These are phyloP conservation scores for Synanthedon formicaeformis DNA, from an alignment of 2,888 invertebrate genomes.

Conservation along the genomic window DNA sequence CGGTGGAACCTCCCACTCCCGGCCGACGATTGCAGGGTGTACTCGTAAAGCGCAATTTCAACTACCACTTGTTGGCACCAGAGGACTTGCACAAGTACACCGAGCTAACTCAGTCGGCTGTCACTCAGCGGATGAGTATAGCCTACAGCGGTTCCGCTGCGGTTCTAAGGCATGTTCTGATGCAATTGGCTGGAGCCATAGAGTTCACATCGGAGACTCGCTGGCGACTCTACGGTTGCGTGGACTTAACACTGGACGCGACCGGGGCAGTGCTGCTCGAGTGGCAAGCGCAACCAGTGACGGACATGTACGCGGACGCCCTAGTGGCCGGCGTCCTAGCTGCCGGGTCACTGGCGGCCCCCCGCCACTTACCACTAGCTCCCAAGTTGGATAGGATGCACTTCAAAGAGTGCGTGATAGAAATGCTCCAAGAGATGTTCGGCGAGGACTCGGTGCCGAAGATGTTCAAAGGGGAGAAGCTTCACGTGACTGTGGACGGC, in stretches of 20 bases:
- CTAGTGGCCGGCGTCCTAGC: conserved; percentile 89
- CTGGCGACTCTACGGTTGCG: conserved; percentile 83
- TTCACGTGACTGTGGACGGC: conserved; percentile 87
- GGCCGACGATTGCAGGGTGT: conserved; percentile 89
- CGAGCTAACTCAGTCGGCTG: conserved; percentile 92
- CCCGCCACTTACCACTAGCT: conserved; percentile 40
- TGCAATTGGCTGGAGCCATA: conserved; percentile 78
- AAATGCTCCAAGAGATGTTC: conserved; percentile 94
- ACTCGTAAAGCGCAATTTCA: conserved; percentile 96
- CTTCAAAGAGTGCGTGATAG: conserved; percentile 85
- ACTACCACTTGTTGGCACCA: conserved; percentile 94
- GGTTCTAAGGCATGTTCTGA: conserved; percentile 79
- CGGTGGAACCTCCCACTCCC: conserved; percentile 83
- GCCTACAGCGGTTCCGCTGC: conserved; percentile 82
- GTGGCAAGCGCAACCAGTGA: conserved; percentile 95
- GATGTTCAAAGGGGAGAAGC: conserved; percentile 89
- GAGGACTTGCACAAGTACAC: conserved; percentile 95
- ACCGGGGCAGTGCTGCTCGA: conserved; percentile 36
- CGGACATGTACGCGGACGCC: conserved; percentile 98
- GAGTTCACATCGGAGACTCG: conserved; percentile 77
- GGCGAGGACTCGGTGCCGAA: conserved; percentile 94
- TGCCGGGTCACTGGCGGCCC: conserved; percentile 63
- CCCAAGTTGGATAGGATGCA: conserved; percentile 89
- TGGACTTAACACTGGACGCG: conserved; percentile 82
- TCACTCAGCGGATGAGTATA: conserved; percentile 92